phyloP scores from a whole-genome alignment of 2,113 vertebrate genomes.

The Hemiscyllium ocellatum region DNA sequence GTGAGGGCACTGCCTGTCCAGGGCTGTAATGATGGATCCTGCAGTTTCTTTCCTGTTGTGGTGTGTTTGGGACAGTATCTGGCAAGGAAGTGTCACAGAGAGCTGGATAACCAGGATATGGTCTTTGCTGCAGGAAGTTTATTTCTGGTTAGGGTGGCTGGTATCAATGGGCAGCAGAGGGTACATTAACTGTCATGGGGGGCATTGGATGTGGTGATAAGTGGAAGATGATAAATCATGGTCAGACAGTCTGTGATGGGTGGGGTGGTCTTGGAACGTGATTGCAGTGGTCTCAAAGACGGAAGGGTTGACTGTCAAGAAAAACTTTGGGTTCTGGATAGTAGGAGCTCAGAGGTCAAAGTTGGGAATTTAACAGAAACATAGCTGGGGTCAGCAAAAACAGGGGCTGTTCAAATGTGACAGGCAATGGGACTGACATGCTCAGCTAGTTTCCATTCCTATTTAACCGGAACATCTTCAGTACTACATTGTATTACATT shows the following conservation, averaged over 20 bases:
- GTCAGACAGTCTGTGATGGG: too few species aligned
- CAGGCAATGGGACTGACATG: too few species aligned
- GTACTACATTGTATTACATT: too few species aligned
- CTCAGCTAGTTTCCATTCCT: too few species aligned
- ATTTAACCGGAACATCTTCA: too few species aligned
- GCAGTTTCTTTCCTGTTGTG: too few species aligned
- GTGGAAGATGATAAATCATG: neutral
- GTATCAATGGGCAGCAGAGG: neutral
- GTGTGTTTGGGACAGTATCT: too few species aligned
- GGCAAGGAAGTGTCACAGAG: too few species aligned
- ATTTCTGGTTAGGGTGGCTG: neutral
- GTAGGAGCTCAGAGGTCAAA: neutral
- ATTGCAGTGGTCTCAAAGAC: neutral
- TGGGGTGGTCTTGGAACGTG: neutral
- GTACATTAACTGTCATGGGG: neutral
- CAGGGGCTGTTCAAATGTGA: too few species aligned
- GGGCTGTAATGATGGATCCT: too few species aligned
- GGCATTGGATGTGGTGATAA: neutral
- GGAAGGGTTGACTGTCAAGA: neutral
- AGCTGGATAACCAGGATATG: neutral
- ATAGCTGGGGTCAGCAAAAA: too few species aligned
- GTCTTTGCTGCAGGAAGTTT: neutral
- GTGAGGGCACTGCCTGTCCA: too few species aligned
- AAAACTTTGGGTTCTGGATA: neutral
- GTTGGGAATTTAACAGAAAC: neutral